Evolutionary conservation across 2,888 invertebrate species (phyloP).

Genomic region (Diachrysia chrysitis): DNA sequence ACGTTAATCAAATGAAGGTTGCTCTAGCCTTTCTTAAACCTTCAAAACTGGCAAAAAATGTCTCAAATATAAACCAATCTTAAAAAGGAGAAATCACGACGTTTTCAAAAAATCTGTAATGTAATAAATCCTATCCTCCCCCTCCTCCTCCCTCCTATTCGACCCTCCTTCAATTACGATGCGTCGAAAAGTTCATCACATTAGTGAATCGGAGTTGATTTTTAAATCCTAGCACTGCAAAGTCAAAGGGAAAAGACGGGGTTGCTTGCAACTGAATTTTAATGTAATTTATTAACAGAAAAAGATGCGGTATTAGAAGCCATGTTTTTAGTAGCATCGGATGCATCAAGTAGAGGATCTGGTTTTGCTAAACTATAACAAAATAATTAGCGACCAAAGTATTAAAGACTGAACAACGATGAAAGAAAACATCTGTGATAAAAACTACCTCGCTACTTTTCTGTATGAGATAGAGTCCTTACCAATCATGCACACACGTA

Average conservation of each 20-base stretch:
- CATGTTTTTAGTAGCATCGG: too few relatives aligned
- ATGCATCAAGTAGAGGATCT: too few relatives aligned
- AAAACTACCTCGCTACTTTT: too few relatives aligned
- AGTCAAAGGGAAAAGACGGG: constrained; percentile 36
- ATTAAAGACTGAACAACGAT: too few relatives aligned
- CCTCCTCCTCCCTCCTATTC: constrained; percentile 12
- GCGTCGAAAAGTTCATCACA: constrained; percentile 54
- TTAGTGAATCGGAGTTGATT: constrained; percentile 47
- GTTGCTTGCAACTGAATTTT: constrained; percentile 11
- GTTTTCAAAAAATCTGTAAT: constrained; percentile 34
- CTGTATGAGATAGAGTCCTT: too few relatives aligned
- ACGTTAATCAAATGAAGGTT: constrained; percentile 18
- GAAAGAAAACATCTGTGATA: too few relatives aligned
- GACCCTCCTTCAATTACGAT: constrained; percentile 41
- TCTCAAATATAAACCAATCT: constrained; percentile 32
- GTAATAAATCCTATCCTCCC: constrained; percentile 23
- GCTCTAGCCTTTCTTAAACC: neutral
- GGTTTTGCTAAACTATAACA: too few relatives aligned
- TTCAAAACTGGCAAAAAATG: constrained; percentile 14
- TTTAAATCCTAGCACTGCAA: constrained; percentile 35
- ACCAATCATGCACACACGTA: too few relatives aligned
- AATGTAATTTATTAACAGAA: neutral
- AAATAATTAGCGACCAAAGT: too few relatives aligned
- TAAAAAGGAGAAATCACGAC: constrained; percentile 31
- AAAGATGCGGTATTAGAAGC: neutral